A percentile compares a stretch with the other conserved stretches of the same genome.
phyloP scores from a whole-genome alignment of 2,888 invertebrate genomes.

The Tupiocoris notatus region DNA sequence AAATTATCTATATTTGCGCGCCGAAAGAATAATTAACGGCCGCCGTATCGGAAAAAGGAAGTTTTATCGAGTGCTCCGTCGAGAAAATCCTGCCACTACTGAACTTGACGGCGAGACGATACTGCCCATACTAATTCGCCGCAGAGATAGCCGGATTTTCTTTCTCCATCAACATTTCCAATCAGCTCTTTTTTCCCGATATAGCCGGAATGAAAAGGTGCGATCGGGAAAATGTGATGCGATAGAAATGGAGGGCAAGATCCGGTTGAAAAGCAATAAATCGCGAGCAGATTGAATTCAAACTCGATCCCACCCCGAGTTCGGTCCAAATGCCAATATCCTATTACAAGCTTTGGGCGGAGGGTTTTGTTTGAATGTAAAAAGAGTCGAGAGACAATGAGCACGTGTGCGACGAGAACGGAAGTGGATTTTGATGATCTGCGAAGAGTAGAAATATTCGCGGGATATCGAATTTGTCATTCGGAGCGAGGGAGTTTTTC shows the following conservation, averaged over 20 bases:
- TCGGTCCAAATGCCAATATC: slow-evolving; percentile 21
- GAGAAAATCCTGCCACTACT: too few species aligned
- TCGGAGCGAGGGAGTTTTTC: too few species aligned
- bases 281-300: slow-evolving; percentile 26
- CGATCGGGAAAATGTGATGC: not conserved
- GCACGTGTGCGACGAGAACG: not conserved
- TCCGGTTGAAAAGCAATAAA: not conserved
- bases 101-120: not conserved
- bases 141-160: not conserved
- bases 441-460: not conserved
- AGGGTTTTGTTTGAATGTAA: not conserved
- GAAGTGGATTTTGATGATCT: not conserved
- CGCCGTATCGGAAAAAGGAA: too few species aligned
- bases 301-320: slow-evolving; percentile 29
- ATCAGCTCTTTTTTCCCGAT: not conserved
- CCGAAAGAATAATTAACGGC: too few species aligned
- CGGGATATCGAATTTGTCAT: not conserved
- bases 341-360: not conserved
- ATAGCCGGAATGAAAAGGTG: not conserved
- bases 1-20: too few species aligned
- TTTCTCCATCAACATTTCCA: not conserved
- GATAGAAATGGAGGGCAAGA: not conserved
- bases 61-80: too few species aligned
- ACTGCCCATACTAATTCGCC: not conserved
- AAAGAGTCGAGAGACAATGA: not conserved